Evolutionary conservation across 2,888 invertebrate species (phyloP), one percentile per base, ranked within the genome.

Genomic region (Aplocera efformata): DNA sequence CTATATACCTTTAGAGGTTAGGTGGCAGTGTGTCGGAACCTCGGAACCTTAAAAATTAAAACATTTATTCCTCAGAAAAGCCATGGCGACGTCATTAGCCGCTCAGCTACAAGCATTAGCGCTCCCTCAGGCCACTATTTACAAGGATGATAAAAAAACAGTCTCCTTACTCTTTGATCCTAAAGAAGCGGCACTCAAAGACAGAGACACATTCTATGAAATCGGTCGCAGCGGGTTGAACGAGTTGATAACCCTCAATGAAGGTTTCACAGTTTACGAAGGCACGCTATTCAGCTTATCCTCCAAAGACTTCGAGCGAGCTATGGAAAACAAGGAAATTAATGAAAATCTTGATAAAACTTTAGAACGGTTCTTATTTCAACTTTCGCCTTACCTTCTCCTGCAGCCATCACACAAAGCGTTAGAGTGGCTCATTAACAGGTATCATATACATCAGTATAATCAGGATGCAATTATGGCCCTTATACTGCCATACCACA

Each of bases 371-470:
- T 98, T 98, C 76, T 80, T 99, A 0, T 76, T 94, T 1, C 89
- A 93, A 23, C 58, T 98, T 3, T 95, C 97, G 1, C 99, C 99
- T 0, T 98, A 97, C 72, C 93, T 99, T 56, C 88, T 96, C 32
- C 81, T 97, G 0, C 94, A 94, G 58, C 91, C 96, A 0, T 74
- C 91, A 0, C 96, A 98, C 54, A 96, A 98, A 85, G 94, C 97
- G 1, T 75, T 99, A 30, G 99, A 99, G 88, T 99, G 98, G 98
- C 89, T 99, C 1, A 92, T 99, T 29, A 92, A 96, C 63, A 91
- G 98, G 56, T 98, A 94, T 71, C 92, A 94, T 53, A 94, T 99
- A 46, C 95, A 99, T 61, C 90, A 94, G 36, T 98, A 94, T 76
- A 98, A 98, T 68, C 91, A 92, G 39, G 93, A 96, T 64, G 92